Evolutionary conservation across 2,797 vertebrate species (phyloP).

Genomic region (Pygocentrus nattereri): DNA sequence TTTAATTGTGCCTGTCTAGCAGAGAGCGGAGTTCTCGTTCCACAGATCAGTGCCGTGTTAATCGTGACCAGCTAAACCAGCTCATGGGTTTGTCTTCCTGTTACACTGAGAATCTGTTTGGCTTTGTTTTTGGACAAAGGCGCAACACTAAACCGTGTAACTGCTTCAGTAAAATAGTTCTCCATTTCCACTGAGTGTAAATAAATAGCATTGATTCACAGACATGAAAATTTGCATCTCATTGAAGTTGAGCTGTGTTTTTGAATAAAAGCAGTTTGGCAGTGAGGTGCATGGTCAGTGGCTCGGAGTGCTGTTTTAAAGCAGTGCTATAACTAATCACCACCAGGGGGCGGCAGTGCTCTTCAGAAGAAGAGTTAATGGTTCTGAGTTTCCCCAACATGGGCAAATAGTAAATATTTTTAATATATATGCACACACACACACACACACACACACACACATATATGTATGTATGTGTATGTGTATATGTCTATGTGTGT

Average conservation of each 20-base stretch:
- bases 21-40: no score
- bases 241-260: constrained; percentile 72
- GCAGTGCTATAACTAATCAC: background rate
- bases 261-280: constrained; percentile 73
- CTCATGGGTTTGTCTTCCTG: constrained; percentile 1
- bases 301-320: background rate
- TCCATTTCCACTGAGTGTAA: constrained; percentile 71
- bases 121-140: constrained; percentile 3
- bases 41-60: no score
- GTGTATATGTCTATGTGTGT: no score
- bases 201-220: constrained; percentile 72
- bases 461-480: no score
- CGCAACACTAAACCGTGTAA: constrained; percentile 17
- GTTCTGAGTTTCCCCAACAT: no score
- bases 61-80: no score
- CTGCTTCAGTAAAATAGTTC: constrained; percentile 27
- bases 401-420: no score
- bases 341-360: no score
- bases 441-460: no score
- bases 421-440: no score
- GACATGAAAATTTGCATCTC: constrained; percentile 77
- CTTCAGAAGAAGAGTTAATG: no score
- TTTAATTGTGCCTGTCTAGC: no score
- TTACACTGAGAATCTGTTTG: background rate
- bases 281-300: background rate